A percentile compares a stretch with the other conserved stretches of the same genome.
phyloP scores from a whole-genome alignment of 2,888 invertebrate species.

The Parthenolecanium corni region DNA sequence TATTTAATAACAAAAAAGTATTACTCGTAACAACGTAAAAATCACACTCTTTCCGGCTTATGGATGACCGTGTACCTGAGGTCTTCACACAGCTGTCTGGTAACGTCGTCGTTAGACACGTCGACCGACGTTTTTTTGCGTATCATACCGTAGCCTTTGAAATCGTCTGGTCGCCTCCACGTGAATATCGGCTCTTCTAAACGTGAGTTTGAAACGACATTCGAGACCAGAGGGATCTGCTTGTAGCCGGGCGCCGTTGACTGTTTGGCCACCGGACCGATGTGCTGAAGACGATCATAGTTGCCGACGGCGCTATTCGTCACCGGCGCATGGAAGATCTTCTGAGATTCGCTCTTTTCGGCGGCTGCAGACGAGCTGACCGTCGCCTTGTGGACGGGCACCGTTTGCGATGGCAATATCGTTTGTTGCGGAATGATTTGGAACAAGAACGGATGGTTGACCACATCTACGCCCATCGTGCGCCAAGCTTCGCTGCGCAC shows the following conservation, averaged over 20 bases:
- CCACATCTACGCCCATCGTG: conserved; percentile 48
- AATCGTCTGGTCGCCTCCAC: conserved; percentile 64
- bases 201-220: conserved; percentile 23
- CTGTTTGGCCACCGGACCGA: conserved; percentile 60
- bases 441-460: conserved; percentile 28
- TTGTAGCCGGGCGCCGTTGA: conserved; percentile 57
- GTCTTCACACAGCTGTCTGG: conserved; percentile 61
- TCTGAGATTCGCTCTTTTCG: conserved; percentile 3
- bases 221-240: conserved; percentile 47
- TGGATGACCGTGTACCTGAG: conserved; percentile 72
- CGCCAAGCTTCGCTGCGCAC: conserved; percentile 69
- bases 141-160: conserved; percentile 66
- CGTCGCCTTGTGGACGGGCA: conserved; percentile 3
- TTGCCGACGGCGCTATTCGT: conserved; percentile 40
- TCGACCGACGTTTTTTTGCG: conserved; percentile 44
- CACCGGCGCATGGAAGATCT: conserved; percentile 25
- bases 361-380: neutral
- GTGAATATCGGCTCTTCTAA: conserved; percentile 44
- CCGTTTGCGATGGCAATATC: conserved; percentile 15
- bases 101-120: conserved; percentile 33
- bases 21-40: neutral
- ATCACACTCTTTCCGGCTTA: conserved; percentile 70
- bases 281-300: conserved; percentile 70
- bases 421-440: conserved; percentile 14
- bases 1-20: too few relatives aligned